Evolutionary conservation across 1,140 invertebrate species (phyloP).

Genomic region (Trichomalopsis sarcophagae): DNA sequence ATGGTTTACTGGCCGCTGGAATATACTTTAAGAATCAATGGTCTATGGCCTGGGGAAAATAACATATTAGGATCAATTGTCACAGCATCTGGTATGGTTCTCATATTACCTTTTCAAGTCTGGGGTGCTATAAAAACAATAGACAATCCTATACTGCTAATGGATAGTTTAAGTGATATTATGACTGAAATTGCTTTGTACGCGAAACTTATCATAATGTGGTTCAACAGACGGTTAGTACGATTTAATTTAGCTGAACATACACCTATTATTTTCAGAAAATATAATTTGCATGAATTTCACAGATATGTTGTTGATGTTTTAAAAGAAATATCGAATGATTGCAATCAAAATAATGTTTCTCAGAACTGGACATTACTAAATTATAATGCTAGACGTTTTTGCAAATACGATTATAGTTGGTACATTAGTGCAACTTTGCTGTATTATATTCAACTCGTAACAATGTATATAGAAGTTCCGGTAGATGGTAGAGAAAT

Average conservation of each 20-base stretch:
- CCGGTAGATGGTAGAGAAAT: background rate
- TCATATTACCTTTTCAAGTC: background rate
- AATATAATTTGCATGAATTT: background rate
- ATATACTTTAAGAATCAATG: background rate
- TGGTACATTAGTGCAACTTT: background rate
- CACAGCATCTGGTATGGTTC: background rate
- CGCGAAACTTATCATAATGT: conserved; percentile 11
- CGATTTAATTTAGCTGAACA: background rate
- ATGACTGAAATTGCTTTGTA: background rate
- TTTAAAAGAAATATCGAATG: conserved; percentile 13
- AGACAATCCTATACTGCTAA: background rate
- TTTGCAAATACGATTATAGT: conserved; percentile 15
- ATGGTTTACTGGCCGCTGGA: conserved; percentile 13
- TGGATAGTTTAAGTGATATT: conserved; percentile 1
- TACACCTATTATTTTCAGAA: background rate
- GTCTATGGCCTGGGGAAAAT: conserved; percentile 1
- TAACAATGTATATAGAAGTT: background rate
- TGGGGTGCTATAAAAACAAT: background rate
- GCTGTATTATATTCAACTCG: background rate
- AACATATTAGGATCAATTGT: background rate
- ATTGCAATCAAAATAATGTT: background rate
- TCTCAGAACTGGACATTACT: background rate
- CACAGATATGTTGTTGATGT: background rate
- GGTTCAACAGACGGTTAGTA: conserved; percentile 7
- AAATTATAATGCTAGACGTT: background rate